A percentile compares a stretch with the other conserved stretches of the same genome.
phyloP scores from a whole-genome alignment of 1,140 invertebrate species.

The Pteromalus puparum region DNA sequence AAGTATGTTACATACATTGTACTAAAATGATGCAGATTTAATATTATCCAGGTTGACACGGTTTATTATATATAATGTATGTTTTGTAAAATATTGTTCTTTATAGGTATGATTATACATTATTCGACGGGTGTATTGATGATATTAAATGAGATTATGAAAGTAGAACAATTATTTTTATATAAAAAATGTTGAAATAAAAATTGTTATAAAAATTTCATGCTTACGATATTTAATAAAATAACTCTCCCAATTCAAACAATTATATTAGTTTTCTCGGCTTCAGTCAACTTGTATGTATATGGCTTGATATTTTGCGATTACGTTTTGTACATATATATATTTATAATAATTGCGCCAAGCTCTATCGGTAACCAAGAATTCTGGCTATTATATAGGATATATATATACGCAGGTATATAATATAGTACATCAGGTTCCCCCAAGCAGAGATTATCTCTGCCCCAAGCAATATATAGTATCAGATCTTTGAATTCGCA shows the following conservation, averaged over 20 bases:
- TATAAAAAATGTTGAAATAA: slow-evolving; percentile 37
- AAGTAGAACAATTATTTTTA: slow-evolving; percentile 30
- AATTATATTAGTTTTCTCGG: too few species aligned
- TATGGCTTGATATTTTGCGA: too few species aligned
- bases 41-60: not conserved
- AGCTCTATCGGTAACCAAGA: not conserved
- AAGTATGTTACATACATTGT: not conserved
- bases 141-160: slow-evolving; percentile 36
- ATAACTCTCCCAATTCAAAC: too few species aligned
- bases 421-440: too few species aligned
- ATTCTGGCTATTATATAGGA: not conserved
- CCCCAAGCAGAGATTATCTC: too few species aligned
- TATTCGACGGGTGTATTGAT: not conserved
- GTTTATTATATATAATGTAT: not conserved
- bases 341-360: too few species aligned
- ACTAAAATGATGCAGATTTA: not conserved
- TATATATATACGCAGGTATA: too few species aligned
- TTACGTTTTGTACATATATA: too few species aligned
- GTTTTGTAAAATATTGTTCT: not conserved
- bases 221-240: not conserved
- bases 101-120: not conserved
- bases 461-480: too few species aligned
- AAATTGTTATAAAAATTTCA: not conserved
- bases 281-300: too few species aligned
- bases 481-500: not conserved